Percentiles rank a stretch among this genome's conserved stretches.
Conservation (phyloP, 2,113 vertebrate genomes). For the Herpetotheres cachinnans region DNA sequence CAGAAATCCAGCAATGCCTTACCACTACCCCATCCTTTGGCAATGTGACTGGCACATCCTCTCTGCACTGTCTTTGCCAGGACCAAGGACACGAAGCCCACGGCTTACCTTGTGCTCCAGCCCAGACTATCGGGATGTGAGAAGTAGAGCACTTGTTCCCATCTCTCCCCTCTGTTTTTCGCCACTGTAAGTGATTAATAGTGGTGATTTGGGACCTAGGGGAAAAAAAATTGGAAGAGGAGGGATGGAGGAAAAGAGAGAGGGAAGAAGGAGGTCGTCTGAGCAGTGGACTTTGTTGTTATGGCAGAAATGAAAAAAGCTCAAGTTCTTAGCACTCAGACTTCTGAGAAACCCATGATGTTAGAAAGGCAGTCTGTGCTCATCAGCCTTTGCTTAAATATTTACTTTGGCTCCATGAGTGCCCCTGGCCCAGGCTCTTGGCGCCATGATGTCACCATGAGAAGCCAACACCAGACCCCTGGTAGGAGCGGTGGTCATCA, state of each 20-base stretch:
- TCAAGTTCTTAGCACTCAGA: not conserved
- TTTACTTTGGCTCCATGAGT: not conserved
- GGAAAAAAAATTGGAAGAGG: not conserved
- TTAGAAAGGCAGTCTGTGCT: not conserved
- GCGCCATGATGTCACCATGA: accelerated
- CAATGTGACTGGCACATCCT: not conserved
- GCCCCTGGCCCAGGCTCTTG: not conserved
- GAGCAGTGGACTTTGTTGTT: not conserved
- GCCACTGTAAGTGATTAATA: not conserved
- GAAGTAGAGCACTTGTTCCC: not conserved
- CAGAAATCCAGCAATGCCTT: not conserved
- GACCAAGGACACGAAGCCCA: not conserved
- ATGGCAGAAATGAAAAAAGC: not conserved
- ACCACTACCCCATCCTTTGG: not conserved
- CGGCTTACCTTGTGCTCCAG: not conserved
- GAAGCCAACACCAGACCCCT: not conserved
- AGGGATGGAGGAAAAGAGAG: not conserved
- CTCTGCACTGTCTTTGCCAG: not conserved
- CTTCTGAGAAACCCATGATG: not conserved
- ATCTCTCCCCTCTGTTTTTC: not conserved
- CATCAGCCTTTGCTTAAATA: not conserved
- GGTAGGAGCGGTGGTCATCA: not conserved
- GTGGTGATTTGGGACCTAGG: not conserved
- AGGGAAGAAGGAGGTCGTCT: not conserved
- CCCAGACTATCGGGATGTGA: not conserved